phyloP scores from a whole-genome alignment of 2,888 invertebrate genomes.

The Heliconius sara region DNA sequence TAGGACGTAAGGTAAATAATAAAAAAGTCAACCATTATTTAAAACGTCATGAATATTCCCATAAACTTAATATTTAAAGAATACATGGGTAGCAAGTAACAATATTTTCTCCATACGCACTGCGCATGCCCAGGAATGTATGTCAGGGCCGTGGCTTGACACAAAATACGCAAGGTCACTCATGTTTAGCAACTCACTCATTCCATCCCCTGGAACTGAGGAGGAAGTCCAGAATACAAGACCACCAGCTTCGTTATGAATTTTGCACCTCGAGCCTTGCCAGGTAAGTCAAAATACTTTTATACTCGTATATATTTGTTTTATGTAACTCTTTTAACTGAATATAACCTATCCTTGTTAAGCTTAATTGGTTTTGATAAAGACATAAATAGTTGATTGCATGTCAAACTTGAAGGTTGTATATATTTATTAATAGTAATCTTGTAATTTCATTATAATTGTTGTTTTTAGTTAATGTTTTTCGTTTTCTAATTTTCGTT shows the following conservation, averaged over 20 bases:
- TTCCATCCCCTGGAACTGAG: conserved; percentile 46
- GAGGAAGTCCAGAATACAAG: conserved; percentile 40
- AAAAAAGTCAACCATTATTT: not conserved
- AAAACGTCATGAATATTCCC: not conserved
- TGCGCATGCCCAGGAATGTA: conserved; percentile 71
- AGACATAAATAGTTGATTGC: conserved; percentile 20
- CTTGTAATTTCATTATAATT: not conserved
- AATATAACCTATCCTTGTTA: no score
- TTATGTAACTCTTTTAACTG: conserved; percentile 16
- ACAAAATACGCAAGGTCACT: conserved; percentile 69
- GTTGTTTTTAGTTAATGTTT: not conserved
- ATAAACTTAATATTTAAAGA: not conserved
- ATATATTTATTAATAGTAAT: not conserved
- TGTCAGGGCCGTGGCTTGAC: conserved; percentile 77
- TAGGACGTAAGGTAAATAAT: not conserved
- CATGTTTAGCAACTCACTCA: conserved; percentile 66
- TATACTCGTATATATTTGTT: not conserved
- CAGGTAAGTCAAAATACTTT: conserved; percentile 21
- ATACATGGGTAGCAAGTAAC: not conserved
- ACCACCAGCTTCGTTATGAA: conserved; percentile 57
- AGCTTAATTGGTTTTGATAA: not conserved
- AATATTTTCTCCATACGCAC: conserved; percentile 2
- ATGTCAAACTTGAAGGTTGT: not conserved
- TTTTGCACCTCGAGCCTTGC: conserved; percentile 57
- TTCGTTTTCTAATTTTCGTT: not conserved